Evolutionary conservation across 2,888 invertebrate genomes (phyloP).

Genomic region (Pterostichus madidus): DNA sequence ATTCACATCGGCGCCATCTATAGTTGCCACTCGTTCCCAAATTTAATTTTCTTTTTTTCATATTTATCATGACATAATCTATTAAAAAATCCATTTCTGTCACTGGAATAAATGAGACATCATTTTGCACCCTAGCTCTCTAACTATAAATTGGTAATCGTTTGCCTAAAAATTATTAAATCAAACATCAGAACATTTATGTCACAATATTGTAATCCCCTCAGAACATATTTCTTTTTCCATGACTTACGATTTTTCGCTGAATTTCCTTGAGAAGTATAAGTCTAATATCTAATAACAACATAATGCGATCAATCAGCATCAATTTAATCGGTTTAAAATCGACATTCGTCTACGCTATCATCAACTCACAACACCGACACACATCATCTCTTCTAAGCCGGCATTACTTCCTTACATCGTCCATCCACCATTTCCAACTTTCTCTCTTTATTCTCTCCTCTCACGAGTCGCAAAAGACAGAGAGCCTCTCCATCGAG

Average conservation of each 20-base stretch:
- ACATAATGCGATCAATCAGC: slow-evolving; percentile 31
- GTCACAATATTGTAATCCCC: not conserved
- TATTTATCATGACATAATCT: no score
- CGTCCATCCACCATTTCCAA: no score
- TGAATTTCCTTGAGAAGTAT: not conserved
- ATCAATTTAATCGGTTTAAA: slow-evolving; percentile 46
- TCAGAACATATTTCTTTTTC: not conserved
- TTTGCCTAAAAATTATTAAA: not conserved
- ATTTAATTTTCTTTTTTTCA: no score
- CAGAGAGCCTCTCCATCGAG: not conserved
- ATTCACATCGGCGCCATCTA: no score
- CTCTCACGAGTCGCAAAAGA: not conserved
- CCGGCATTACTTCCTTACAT: not conserved
- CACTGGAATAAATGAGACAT: no score
- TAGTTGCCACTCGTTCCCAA: no score
- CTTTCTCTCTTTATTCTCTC: not conserved
- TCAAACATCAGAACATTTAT: not conserved
- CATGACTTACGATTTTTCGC: not conserved
- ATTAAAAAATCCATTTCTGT: no score
- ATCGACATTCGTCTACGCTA: slow-evolving; percentile 18
- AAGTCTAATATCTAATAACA: slow-evolving; percentile 11
- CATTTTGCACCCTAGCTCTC: no score
- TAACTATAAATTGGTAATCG: no score
- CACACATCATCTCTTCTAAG: slow-evolving; percentile 17
- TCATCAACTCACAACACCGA: not conserved